Evolutionary conservation across 1,140 invertebrate species (phyloP).

Genomic region (Cephus cinctus): DNA sequence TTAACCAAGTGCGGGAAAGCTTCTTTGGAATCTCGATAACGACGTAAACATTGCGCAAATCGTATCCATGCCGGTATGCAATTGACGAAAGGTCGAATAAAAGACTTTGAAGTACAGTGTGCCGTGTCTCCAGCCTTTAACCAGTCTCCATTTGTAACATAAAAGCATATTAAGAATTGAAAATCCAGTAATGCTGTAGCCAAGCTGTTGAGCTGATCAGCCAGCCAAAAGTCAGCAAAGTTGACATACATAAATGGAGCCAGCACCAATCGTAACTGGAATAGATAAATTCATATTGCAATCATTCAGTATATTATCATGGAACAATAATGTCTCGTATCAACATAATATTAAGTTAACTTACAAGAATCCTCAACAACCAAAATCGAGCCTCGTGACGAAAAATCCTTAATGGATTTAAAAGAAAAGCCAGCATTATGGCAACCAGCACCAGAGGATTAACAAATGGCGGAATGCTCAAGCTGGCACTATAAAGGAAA

Average conservation of each 20-base stretch:
- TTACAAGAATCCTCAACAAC: conserved; percentile 75
- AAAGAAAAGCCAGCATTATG: conserved; percentile 84
- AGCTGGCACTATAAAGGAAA: conserved; percentile 78
- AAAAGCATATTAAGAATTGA: conserved; percentile 88
- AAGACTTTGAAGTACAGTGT: conserved; percentile 64
- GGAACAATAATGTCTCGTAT: no score
- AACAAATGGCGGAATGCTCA: conserved; percentile 89
- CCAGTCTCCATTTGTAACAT: conserved; percentile 74
- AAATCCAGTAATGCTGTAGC: conserved; percentile 89
- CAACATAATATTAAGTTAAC: conserved; percentile 36
- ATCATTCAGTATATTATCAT: no score
- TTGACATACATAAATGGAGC: conserved; percentile 95
- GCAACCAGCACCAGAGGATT: conserved; percentile 85
- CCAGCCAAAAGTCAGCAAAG: conserved; percentile 99
- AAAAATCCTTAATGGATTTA: conserved; percentile 93
- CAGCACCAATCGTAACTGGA: conserved; percentile 78
- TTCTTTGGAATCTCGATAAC: conserved; percentile 87
- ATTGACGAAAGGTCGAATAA: conserved; percentile 77
- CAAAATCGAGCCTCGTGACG: conserved; percentile 88
- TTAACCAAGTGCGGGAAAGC: conserved; percentile 95
- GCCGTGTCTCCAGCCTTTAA: conserved; percentile 61
- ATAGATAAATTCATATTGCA: conserved; percentile 23
- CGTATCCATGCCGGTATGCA: conserved; percentile 96
- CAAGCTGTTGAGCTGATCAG: conserved; percentile 96
- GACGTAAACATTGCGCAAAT: conserved; percentile 94